Evolutionary conservation across 2,888 invertebrate genomes (phyloP), one percentile per base, ranked within the genome.

Genomic region (Drosophila falleni): DNA sequence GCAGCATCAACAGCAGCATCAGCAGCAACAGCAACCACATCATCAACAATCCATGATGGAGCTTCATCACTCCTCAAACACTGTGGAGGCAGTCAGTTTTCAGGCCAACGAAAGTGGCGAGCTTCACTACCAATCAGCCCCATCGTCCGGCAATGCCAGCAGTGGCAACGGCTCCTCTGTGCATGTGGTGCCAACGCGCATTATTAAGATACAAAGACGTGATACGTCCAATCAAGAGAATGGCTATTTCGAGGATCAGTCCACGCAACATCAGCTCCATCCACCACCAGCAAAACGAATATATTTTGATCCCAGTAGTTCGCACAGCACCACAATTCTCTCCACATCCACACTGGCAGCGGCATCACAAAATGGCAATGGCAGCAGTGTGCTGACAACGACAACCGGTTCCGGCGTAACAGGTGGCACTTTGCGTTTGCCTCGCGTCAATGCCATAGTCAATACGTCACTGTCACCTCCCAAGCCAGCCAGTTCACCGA

Each of bases 141-240:
- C 70, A 1, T 11, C 56, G 1, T 42, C 68, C 8, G 60, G 31
- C 37, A 69, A 59, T 50, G 37, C 71, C 31, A 65, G 64, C 39
- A 58, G 63, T 8, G 74, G 62, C 5, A 61, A 60, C 8, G 41
- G 49, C 37, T 39, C 76, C n/a, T 54, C 83, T 0, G 60, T 81
- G 15, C 87, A 89, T 15, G 78, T 80, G 5, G 31, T 88, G 29
- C 81, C 91, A 46, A 74, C 90, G 16, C 90, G 92, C 11, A 89
- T 92, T n/a, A 91, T 92, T 11, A 92, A 92, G 64, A 89, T 92
- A 19, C 92, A 91, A 54, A 73, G 91, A 9, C 83, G 92, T 13
- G 92, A 92, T n/a, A 87, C 91, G 3, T 73, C 82, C 26, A 72
- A 76, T 3, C 89, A 89, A 9, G 86, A 89, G 8, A 90, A 87